These are phyloP conservation scores for Semnornis frantzii DNA, from an alignment of 2,113 vertebrate genomes.

Conservation along the genomic window DNA sequence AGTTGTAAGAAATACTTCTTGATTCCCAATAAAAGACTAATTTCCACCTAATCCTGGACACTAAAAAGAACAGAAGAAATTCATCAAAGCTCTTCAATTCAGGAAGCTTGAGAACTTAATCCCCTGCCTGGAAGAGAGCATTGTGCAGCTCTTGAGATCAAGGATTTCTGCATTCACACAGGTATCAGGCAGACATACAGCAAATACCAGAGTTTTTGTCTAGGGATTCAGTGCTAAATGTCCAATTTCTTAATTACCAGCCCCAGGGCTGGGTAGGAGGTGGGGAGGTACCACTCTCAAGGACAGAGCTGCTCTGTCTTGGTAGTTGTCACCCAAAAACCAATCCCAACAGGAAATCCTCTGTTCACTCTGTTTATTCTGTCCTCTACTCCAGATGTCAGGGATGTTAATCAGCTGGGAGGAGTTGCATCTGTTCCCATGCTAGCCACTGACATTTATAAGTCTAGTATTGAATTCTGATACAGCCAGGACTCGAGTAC, in stretches of 20 bases:
- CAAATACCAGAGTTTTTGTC: slow-evolving; percentile 36
- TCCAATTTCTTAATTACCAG: slow-evolving; percentile 30
- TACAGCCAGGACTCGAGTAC: slow-evolving; percentile 20
- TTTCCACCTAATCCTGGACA: slow-evolving; percentile 44
- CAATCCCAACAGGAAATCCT: slow-evolving; percentile 59
- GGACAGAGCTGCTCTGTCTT: slow-evolving; percentile 1
- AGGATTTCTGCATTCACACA: slow-evolving; percentile 34
- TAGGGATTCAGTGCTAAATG: neutral
- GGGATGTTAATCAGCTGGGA: slow-evolving; percentile 61
- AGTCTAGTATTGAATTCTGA: slow-evolving; percentile 44
- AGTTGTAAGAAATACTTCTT: slow-evolving; percentile 38
- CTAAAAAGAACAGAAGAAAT: slow-evolving; percentile 54
- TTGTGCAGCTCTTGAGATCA: slow-evolving; percentile 58
- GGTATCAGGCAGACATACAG: slow-evolving; percentile 26
- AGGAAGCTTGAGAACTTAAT: slow-evolving; percentile 56
- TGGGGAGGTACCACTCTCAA: neutral
- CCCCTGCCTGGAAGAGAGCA: slow-evolving; percentile 23
- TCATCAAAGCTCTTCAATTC: slow-evolving; percentile 48
- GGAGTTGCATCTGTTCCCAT: slow-evolving; percentile 59
- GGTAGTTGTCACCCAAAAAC: slow-evolving; percentile 59
- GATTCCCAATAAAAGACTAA: slow-evolving; percentile 23
- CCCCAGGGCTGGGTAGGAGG: neutral
- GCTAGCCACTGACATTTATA: slow-evolving; percentile 58
- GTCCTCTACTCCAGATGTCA: slow-evolving; percentile 59
- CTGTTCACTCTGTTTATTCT: slow-evolving; percentile 59